Evolutionary conservation across 2,113 vertebrate genomes (phyloP), one percentile per base, ranked within the genome.

Genomic region (Sterrhoptilus dennistouni): DNA sequence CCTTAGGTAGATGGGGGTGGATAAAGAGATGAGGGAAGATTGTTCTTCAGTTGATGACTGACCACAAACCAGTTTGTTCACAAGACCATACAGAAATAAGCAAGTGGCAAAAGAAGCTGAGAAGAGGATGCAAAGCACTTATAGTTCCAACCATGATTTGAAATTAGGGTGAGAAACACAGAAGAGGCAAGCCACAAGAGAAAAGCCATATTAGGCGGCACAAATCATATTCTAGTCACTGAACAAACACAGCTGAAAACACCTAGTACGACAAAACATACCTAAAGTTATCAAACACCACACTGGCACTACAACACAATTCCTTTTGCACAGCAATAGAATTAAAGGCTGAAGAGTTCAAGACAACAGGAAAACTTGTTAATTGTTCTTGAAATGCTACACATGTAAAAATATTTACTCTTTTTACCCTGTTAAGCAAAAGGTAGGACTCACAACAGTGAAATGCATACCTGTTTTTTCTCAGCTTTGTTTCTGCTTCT

Each of bases 401-500:
- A 74, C 3, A 14, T 44, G 56, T 16, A 29, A 60, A 74, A 83
- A 24, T 3, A 40, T 23, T 49, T 66, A 33, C 22, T 49, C 16
- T 40, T 49, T 79, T 57, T 28, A 54, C 12, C 5, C 8, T 49
- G 36, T 33, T 91, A 92, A 52, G 31, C 28, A 75, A 75, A 65
- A 52, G 16, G 15, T 7, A 79, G 4, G 12, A 65, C 36, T 42
- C 52, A 7, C 0, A 0, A 90, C 31, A 79, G 45, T 49, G 33
- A 83, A 85, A 95, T 12, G 68, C 88, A 94, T 77, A 99, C 99
- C 98, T 98, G 95, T 99, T 99, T 94, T 98, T 99, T 96, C 78
- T 98, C 82, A 99, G 98, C 89, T 98, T 99, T 74, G 98, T 98
- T 97, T 99, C 98, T 4, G 98, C 98, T 87, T 99, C 98, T 14